Conservation (phyloP, 1,140 invertebrate species). For the Saxidomus purpurata region DNA sequence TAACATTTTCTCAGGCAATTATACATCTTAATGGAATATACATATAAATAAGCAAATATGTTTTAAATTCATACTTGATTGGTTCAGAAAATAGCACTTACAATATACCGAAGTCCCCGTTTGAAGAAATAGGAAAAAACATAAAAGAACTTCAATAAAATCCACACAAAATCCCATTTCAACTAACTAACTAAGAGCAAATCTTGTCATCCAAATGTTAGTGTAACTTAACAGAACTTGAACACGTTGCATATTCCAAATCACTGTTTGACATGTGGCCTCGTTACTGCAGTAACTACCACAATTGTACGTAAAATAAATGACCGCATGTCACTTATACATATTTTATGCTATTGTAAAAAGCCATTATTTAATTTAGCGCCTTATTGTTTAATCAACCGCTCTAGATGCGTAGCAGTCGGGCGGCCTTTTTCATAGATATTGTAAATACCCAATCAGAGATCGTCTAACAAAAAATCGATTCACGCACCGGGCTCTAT, state of each 20-base stretch:
- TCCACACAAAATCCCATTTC: conserved; percentile 33
- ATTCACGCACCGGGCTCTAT: neutral
- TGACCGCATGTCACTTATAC: conserved; percentile 24
- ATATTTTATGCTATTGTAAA: conserved; percentile 28
- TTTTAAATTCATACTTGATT: too few relatives aligned
- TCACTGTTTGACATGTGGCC: neutral
- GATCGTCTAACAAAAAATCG: conserved; percentile 38
- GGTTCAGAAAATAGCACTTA: neutral
- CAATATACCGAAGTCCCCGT: conserved; percentile 27
- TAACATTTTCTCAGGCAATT: too few relatives aligned
- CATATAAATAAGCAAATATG: too few relatives aligned
- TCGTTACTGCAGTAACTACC: neutral
- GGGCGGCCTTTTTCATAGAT: neutral
- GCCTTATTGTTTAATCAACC: conserved; percentile 27
- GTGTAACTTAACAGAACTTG: neutral
- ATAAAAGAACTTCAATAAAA: conserved; percentile 28
- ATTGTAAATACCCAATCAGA: conserved; percentile 32
- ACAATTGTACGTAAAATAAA: conserved; percentile 3
- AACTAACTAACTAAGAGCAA: neutral
- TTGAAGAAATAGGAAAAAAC: conserved; percentile 37
- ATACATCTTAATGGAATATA: too few relatives aligned
- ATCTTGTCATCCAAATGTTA: neutral
- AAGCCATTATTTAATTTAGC: conserved; percentile 49
- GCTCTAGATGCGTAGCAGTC: neutral
- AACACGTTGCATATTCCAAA: neutral